Conservation (phyloP, 1,140 invertebrate genomes). For the Adoxophyes honmai region DNA sequence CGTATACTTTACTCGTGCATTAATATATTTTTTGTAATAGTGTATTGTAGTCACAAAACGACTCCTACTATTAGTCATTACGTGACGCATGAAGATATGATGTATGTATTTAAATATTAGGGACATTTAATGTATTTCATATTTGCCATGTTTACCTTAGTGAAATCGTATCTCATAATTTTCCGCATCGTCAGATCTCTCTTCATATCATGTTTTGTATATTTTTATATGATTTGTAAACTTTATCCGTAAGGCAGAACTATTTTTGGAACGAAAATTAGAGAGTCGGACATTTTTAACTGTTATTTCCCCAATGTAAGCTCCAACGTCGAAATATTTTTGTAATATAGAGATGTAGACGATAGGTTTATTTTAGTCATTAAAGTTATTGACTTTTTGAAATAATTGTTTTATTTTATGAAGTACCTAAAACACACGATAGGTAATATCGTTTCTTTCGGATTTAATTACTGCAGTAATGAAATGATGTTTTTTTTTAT, state of each 20-base stretch:
- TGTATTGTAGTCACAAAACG: constrained; percentile 12
- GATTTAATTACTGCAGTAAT: no score
- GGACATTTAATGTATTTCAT: not conserved
- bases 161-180: not conserved
- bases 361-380: constrained; percentile 6
- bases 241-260: not conserved
- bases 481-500: no score
- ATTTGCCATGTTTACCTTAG: no score
- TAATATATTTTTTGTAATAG: constrained; percentile 24
- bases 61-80: not conserved
- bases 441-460: no score
- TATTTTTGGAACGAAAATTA: constrained; percentile 8
- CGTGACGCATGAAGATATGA: not conserved
- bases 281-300: not conserved
- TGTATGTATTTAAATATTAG: not conserved
- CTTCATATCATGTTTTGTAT: constrained; percentile 4
- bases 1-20: constrained; percentile 19
- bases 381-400: constrained; percentile 11
- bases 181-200: not conserved
- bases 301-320: not conserved
- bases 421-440: not conserved
- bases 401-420: not conserved
- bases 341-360: not conserved
- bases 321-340: constrained; percentile 1
- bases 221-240: not conserved